Evolutionary conservation across 2,888 invertebrate species (phyloP), one percentile per base, ranked within the genome.

Genomic region (Gasteruption jaculator): DNA sequence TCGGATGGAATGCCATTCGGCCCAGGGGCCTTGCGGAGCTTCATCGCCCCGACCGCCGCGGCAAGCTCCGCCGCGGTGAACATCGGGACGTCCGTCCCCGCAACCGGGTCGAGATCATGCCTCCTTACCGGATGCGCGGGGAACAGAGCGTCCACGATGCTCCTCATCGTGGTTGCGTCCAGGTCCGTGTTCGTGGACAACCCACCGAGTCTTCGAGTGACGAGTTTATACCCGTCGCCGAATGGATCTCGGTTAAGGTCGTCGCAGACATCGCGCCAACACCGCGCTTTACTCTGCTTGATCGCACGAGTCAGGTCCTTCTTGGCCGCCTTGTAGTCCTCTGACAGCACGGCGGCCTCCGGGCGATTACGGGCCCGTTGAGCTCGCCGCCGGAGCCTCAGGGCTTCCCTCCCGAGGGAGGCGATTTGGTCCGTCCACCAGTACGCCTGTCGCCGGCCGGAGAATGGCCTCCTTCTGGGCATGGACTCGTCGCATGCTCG

Each of bases 351-450:
- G 7, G 11, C 16, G 21, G 19, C 11, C 11, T 36, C 31, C 4
- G 31, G 14, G 11, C 38, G 33, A n/a, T 33, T 32, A 25, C 41
- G 20, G 5, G 29, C 40, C 19, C 48, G 33, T 16, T 47, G 41
- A 1, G 41, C 48, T 3, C 21, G 19, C 36, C 50, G 36, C 34
- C 49, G 12, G 2, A 11, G 14, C 27, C 33, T 30, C 7, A 49
- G 38, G 10, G 49, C 51, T 7, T 4, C 19, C 24, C 26, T 46
- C 5, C 52, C 19, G 10, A 52, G 48, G 3, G 43, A 50, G 7
- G 50, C 48, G 18, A 53, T 54, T 14, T 53, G 48, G 6, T 39
- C 37, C 27, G 44, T 52, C 57, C 55, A 54, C 54, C 53, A 53
- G 40, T 53, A 49, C 3, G 42, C 49, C 16, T 47, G 42, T 15